Conservation (phyloP, 1,140 invertebrate genomes). For the Carposina sasakii region DNA sequence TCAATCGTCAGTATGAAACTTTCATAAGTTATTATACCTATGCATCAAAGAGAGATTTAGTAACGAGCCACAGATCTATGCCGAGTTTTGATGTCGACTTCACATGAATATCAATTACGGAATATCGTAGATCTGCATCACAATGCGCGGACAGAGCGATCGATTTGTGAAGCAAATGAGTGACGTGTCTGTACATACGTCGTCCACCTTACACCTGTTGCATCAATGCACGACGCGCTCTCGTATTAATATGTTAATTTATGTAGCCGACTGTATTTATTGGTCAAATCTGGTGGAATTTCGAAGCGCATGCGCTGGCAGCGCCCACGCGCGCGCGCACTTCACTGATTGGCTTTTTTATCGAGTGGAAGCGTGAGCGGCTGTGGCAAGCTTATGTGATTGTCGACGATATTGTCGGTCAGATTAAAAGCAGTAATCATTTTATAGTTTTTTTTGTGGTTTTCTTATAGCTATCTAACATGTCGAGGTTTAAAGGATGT, state of each 20-base stretch:
- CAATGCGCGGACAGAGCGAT: neutral
- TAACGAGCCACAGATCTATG: too few species aligned
- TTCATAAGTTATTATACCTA: too few species aligned
- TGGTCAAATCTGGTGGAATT: conserved; percentile 18
- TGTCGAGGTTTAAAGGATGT: too few species aligned
- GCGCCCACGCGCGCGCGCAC: conserved; percentile 13
- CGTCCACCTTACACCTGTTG: neutral
- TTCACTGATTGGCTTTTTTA: conserved; percentile 16
- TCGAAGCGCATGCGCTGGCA: conserved; percentile 11
- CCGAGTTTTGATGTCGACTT: too few species aligned
- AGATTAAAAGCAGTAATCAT: neutral
- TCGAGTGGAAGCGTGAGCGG: neutral
- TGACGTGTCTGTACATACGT: neutral
- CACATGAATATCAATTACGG: too few species aligned
- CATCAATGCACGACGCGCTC: neutral
- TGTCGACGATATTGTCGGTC: neutral
- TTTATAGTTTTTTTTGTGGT: too few species aligned
- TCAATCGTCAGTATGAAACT: too few species aligned
- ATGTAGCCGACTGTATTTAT: conserved; percentile 9
- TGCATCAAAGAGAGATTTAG: too few species aligned
- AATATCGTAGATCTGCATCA: neutral
- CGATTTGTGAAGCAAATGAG: neutral
- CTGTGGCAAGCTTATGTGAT: neutral
- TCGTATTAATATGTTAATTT: conserved; percentile 15
- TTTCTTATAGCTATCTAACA: too few species aligned